Evolutionary conservation across 35 echinoderm and acorn worm genomes (phyloP).

Genomic region (Acanthaster planci): DNA sequence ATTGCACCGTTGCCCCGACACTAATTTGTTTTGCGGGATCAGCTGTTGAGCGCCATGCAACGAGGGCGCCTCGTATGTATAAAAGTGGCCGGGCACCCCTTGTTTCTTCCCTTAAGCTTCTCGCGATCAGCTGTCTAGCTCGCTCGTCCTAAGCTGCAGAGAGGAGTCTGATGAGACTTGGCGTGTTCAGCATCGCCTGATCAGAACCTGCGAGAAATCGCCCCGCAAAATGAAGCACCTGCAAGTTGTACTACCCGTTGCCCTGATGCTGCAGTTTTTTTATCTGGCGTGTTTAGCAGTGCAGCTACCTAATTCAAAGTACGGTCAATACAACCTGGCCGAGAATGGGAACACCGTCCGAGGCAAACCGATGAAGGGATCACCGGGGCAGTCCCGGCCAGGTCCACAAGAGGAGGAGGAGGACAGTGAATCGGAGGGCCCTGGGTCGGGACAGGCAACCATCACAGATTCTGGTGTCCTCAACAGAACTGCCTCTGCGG

Average conservation of each 20-base stretch:
- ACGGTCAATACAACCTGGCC: not conserved
- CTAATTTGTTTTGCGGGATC: conserved; percentile 17
- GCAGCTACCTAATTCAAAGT: not conserved
- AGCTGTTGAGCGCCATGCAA: not conserved
- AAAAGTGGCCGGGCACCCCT: not conserved
- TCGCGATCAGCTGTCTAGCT: conserved; percentile 16
- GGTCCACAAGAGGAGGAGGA: not conserved
- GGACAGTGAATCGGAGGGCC: not conserved
- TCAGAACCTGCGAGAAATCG: too few species aligned
- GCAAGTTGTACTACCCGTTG: conserved; percentile 2
- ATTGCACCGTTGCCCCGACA: conserved; percentile 3
- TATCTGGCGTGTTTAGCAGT: not conserved
- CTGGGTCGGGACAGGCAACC: not conserved
- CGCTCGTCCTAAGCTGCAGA: not conserved
- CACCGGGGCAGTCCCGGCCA: not conserved
- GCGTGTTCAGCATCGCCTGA: too few species aligned
- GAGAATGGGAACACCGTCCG: not conserved
- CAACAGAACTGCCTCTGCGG: not conserved
- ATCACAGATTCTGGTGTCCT: conserved; percentile 7
- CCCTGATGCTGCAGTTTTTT: not conserved
- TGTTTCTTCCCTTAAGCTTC: not conserved
- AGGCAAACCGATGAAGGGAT: not conserved
- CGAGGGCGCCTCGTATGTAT: conserved; percentile 13
- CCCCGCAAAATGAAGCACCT: conserved; percentile 10
- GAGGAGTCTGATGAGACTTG: too few species aligned